Base-by-base conservation (phyloP, 2,797 vertebrate species). In the Hirundo rustica region DNA sequence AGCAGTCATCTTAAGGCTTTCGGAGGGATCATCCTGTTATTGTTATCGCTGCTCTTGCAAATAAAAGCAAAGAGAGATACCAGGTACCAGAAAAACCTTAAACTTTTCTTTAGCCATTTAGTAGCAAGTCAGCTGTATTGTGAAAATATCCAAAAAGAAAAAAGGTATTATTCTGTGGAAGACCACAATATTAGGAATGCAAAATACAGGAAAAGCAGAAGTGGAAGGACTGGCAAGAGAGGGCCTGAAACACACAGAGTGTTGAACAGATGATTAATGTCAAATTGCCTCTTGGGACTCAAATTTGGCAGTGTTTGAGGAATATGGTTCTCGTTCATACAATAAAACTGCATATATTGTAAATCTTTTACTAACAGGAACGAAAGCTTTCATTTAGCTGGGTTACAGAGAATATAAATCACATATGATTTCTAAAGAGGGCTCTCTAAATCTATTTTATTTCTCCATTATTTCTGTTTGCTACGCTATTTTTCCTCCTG, bases 121-220 rank as follows among this genome's bases (percentile, higher is more conserved):
- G 11, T 44, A 75, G 27, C 3, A 78, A 86, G 51, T 61, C 34
- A 54, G 25, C 27, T 62, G 3, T 72, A 32, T 16, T 54, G 44
- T 42, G 12, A 29, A 48, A 0, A 0, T 48, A 38, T 42, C 0
- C 5, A 38, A n/a, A 45, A 51, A 20, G 13, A 9, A 16, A 51
- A 55, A 53, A 34, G 4, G 2, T n/a, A 15, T 19, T 79, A 6
- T 79, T 87, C 72, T 81, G 26, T 95, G 44, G 54, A 76, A 82
- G 38, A 29, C 38, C 22, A 36, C 30, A 70, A 4, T 11, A 51
- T 73, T 76, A 73, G 34, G 44, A 72, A 34, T 54, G 22, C 42
- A 60, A 83, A 80, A 66, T 55, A 42, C 14, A 64, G 45, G 45
- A 66, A 65, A 75, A 77, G 20, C 1, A 32, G 32, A 68, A 86